Conservation (phyloP, 2,113 vertebrate species). For the Centropristis striata region DNA sequence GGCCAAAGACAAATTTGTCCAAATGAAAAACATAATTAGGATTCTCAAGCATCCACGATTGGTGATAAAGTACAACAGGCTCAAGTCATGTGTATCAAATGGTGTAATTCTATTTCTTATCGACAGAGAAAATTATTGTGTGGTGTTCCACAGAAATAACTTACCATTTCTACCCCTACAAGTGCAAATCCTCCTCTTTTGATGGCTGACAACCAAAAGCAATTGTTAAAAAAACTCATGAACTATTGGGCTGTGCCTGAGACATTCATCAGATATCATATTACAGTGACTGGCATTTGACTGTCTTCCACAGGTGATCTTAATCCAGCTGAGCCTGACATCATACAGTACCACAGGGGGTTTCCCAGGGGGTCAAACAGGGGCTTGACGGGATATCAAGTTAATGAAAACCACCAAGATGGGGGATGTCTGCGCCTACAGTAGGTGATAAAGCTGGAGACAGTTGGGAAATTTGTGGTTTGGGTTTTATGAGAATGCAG, state of each 20-base stretch:
- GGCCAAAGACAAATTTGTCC: constrained; percentile 47
- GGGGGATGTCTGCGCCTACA: constrained; percentile 31
- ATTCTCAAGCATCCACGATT: constrained; percentile 21
- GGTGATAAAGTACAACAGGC: constrained; percentile 41
- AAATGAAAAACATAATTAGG: constrained; percentile 56
- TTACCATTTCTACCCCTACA: neutral
- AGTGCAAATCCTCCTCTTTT: constrained; percentile 14
- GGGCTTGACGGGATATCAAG: constrained; percentile 42
- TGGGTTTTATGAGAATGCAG: constrained; percentile 54
- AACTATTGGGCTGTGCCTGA: neutral
- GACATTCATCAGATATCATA: constrained; percentile 34
- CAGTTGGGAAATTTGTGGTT: constrained; percentile 64
- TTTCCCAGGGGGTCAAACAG: constrained; percentile 49
- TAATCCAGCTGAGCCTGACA: constrained; percentile 46
- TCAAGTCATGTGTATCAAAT: constrained; percentile 38
- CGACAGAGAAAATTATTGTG: constrained; percentile 38
- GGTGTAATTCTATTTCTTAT: constrained; percentile 47
- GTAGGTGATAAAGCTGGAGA: constrained; percentile 61
- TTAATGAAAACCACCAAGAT: constrained; percentile 63
- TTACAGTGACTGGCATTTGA: constrained; percentile 42
- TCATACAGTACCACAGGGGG: constrained; percentile 20
- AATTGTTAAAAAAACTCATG: neutral
- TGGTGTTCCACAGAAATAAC: constrained; percentile 3
- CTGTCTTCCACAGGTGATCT: constrained; percentile 55
- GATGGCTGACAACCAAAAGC: neutral